phyloP scores from a whole-genome alignment of 1,140 invertebrate genomes.

The Cyrtorhinus lividipennis region DNA sequence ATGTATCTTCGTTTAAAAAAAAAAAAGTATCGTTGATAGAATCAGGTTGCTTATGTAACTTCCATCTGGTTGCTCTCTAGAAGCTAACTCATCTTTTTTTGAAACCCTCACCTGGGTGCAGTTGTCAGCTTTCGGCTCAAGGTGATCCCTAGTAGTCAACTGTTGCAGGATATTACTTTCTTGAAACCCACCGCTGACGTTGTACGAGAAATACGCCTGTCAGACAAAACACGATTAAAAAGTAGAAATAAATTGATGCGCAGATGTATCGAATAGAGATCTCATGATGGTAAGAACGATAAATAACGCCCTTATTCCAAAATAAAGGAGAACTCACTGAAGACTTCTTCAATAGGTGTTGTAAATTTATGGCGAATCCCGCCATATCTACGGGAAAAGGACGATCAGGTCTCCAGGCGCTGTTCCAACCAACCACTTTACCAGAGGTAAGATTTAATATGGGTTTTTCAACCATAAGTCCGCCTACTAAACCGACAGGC shows the following conservation, averaged over 20 bases:
- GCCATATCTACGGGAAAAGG: conserved; percentile 98
- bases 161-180: conserved; percentile 80
- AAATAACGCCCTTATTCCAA: neutral
- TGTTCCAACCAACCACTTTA: conserved; percentile 69
- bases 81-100: too few species aligned
- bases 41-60: too few species aligned
- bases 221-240: neutral
- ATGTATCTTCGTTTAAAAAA: too few species aligned
- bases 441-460: conserved; percentile 44
- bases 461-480: conserved; percentile 72
- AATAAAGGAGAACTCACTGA: conserved; percentile 29
- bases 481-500: conserved; percentile 92
- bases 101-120: conserved; percentile 79
- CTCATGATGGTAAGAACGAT: neutral
- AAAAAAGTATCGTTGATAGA: too few species aligned
- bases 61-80: too few species aligned
- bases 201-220: conserved; percentile 61
- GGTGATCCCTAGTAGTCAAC: conserved; percentile 54
- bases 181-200: conserved; percentile 74
- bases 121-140: conserved; percentile 78
- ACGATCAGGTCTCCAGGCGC: conserved; percentile 71
- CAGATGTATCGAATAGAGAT: neutral
- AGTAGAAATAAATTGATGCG: neutral
- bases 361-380: conserved; percentile 86
- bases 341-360: conserved; percentile 57